Evolutionary conservation across 2,113 vertebrate species (phyloP).

Genomic region (Sander vitreus): DNA sequence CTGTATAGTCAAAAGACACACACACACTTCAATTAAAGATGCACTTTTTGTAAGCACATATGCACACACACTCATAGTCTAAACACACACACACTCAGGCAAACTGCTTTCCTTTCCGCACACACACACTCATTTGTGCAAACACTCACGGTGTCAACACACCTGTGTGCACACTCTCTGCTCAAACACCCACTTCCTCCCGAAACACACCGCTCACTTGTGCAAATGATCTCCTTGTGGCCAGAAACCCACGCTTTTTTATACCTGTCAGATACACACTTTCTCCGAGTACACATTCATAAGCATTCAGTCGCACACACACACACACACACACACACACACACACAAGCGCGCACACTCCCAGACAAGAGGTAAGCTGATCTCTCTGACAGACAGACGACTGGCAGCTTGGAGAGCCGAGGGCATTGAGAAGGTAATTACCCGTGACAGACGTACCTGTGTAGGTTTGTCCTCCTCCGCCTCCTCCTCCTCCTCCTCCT

Average conservation of each 20-base stretch:
- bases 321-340: constrained; percentile 14
- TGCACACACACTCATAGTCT: not conserved
- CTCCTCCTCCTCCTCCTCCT: constrained; percentile 23
- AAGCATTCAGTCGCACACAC: not conserved
- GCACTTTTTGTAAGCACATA: constrained; percentile 1
- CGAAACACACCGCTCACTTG: constrained; percentile 7
- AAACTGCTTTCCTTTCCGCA: not conserved
- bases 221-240: constrained; percentile 66
- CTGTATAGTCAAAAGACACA: not conserved
- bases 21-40: constrained; percentile 26
- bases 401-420: constrained; percentile 70
- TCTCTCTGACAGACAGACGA: constrained; percentile 76
- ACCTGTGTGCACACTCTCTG: constrained; percentile 54
- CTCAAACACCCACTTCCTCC: constrained; percentile 17
- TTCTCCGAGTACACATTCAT: constrained; percentile 17
- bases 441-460: constrained; percentile 82
- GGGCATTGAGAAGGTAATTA: constrained; percentile 80
- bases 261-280: constrained; percentile 32
- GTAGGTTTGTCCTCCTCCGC: constrained; percentile 72
- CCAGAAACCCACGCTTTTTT: constrained; percentile 42
- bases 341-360: constrained; percentile 66
- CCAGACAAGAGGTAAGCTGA: constrained; percentile 74
- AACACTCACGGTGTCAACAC: constrained; percentile 36
- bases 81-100: not conserved
- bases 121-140: constrained; percentile 16